Evolutionary conservation across 2,888 invertebrate species (phyloP).

Genomic region (Ischnura elegans): DNA sequence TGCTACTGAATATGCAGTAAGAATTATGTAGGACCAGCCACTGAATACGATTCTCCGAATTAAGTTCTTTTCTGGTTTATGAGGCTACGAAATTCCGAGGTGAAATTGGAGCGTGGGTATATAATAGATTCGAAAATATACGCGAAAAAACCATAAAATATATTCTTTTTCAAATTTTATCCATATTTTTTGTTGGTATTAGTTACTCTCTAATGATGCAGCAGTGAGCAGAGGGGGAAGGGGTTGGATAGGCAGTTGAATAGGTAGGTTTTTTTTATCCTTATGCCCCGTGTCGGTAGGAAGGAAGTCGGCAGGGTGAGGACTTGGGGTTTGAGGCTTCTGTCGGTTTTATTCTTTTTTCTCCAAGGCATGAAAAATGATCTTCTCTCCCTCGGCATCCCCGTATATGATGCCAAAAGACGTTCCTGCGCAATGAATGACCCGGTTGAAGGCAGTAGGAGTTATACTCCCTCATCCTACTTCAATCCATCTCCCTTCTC

Average conservation of each 20-base stretch:
- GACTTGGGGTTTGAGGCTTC: not conserved
- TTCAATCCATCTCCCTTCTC: not conserved
- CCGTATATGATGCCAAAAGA: conserved; percentile 1
- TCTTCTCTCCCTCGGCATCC: not conserved
- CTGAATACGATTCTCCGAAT: too few species aligned
- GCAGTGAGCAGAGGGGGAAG: too few species aligned
- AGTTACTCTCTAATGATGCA: not conserved
- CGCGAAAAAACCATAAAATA: too few species aligned
- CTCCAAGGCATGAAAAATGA: conserved; percentile 58
- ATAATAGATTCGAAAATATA: too few species aligned
- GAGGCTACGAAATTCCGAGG: too few species aligned
- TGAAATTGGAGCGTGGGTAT: too few species aligned
- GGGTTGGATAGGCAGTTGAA: not conserved
- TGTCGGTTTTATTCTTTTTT: not conserved
- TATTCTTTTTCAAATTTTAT: too few species aligned
- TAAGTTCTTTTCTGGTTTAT: too few species aligned
- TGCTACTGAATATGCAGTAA: too few species aligned
- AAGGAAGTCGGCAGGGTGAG: not conserved
- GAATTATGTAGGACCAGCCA: too few species aligned
- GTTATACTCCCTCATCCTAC: not conserved
- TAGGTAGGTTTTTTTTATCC: conserved; percentile 10
- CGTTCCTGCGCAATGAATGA: conserved; percentile 40
- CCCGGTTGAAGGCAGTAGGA: not conserved
- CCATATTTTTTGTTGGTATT: not conserved
- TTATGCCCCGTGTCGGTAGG: not conserved